Percentiles rank a stretch among this genome's conserved stretches.
Evolutionary conservation across 2,113 vertebrate species (phyloP).

Genomic region (Mionectes macconnelli): DNA sequence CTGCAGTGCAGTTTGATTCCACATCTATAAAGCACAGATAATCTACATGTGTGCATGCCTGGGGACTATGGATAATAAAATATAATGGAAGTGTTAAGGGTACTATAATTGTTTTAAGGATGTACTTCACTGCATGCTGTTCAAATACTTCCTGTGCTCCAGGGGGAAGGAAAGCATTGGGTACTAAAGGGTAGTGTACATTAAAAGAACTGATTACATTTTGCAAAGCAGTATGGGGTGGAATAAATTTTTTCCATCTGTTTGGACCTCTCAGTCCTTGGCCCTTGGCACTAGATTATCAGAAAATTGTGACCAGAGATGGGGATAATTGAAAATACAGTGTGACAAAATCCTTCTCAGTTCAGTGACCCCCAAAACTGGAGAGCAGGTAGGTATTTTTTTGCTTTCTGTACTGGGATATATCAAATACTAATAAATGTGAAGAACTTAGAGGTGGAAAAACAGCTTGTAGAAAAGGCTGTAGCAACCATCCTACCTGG

Average conservation of each 20-base stretch:
- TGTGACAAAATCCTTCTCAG: background rate
- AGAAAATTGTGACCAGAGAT: background rate
- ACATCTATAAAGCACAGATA: background rate
- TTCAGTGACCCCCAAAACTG: background rate
- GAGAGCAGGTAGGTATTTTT: background rate
- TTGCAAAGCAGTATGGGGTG: background rate
- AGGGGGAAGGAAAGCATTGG: background rate
- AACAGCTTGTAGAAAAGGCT: background rate
- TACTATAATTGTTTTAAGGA: slow-evolving; percentile 36
- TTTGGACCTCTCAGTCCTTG: background rate
- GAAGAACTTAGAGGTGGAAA: background rate
- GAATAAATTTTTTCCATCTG: background rate
- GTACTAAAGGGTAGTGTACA: background rate
- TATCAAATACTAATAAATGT: background rate
- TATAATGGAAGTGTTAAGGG: slow-evolving; percentile 16
- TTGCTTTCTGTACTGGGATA: background rate
- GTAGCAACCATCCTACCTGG: background rate
- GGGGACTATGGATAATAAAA: slow-evolving; percentile 26
- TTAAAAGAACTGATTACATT: background rate
- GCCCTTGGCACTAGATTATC: background rate
- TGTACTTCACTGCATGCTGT: background rate
- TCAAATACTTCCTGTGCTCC: background rate
- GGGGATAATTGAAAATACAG: background rate
- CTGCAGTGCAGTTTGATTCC: slow-evolving; percentile 4
- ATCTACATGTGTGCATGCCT: background rate